Percentiles rank a stretch among this genome's conserved stretches.
Evolutionary conservation across 2,888 invertebrate species (phyloP).

Genomic region (Notodonta ziczac): DNA sequence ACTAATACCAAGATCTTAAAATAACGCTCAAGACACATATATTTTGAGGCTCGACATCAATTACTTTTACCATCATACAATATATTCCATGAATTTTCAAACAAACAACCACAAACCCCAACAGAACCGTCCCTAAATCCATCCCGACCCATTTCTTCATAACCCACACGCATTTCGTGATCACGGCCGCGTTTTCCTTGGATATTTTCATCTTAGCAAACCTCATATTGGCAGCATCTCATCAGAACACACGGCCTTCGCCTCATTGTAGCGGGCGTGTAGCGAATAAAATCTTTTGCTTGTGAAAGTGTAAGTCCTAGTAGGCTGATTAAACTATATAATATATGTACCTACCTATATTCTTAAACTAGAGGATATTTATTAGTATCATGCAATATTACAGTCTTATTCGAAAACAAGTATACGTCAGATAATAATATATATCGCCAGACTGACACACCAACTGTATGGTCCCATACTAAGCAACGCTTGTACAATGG

Average conservation of each 20-base stretch:
- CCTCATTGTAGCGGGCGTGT: slow-evolving; percentile 32
- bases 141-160: not conserved
- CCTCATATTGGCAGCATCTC: slow-evolving; percentile 39
- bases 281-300: slow-evolving; percentile 29
- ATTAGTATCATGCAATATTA: too few species aligned
- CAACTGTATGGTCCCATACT: too few species aligned
- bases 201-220: slow-evolving; percentile 35
- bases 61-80: not conserved
- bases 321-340: too few species aligned
- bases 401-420: too few species aligned
- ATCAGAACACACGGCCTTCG: slow-evolving; percentile 40
- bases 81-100: not conserved
- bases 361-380: too few species aligned
- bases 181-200: slow-evolving; percentile 16
- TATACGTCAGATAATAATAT: too few species aligned
- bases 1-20: too few species aligned
- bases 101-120: not conserved
- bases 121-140: not conserved
- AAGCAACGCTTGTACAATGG: too few species aligned
- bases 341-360: too few species aligned
- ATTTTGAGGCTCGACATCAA: too few species aligned
- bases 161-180: slow-evolving; percentile 19
- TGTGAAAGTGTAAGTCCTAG: not conserved
- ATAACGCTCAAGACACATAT: not conserved
- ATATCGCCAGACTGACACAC: too few species aligned